Conservation (phyloP, 2,888 invertebrate species). For the Ectropis crepuscularia region DNA sequence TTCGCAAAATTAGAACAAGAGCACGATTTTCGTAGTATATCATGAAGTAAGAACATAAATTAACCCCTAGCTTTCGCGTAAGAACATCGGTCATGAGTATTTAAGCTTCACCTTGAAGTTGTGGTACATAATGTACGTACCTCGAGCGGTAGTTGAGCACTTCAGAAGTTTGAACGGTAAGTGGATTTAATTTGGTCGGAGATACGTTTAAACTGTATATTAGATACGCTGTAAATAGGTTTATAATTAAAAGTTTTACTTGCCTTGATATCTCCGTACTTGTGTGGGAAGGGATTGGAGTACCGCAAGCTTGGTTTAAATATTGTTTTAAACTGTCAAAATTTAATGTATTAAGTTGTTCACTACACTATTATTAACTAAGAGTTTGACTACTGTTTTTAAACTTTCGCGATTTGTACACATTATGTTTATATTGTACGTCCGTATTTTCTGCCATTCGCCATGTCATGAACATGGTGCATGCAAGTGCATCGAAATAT, state of each 20-base stretch:
- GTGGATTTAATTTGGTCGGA: slow-evolving; percentile 37
- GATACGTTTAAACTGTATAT: slow-evolving; percentile 24
- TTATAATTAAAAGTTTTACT: slow-evolving; percentile 25
- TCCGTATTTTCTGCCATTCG: no score
- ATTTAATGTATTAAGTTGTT: no score
- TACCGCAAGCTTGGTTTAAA: no score
- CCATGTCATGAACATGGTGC: no score
- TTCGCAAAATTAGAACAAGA: no score
- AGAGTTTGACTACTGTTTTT: no score
- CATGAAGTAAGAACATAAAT: background rate
- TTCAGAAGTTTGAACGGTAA: slow-evolving; percentile 41
- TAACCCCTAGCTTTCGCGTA: slow-evolving; percentile 51
- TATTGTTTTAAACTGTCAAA: no score
- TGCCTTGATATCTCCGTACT: slow-evolving; percentile 3
- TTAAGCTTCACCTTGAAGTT: slow-evolving; percentile 59
- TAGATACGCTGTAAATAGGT: slow-evolving; percentile 18
- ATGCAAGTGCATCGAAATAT: no score
- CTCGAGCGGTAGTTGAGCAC: slow-evolving; percentile 35
- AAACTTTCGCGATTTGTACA: no score
- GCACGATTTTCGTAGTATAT: background rate
- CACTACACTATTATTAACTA: no score
- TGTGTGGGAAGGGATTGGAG: background rate
- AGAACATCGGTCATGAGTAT: slow-evolving; percentile 67
- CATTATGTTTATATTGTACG: no score
- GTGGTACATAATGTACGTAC: slow-evolving; percentile 21